Evolutionary conservation across 1,140 invertebrate species (phyloP).

Genomic region (Drosophila biarmipes): DNA sequence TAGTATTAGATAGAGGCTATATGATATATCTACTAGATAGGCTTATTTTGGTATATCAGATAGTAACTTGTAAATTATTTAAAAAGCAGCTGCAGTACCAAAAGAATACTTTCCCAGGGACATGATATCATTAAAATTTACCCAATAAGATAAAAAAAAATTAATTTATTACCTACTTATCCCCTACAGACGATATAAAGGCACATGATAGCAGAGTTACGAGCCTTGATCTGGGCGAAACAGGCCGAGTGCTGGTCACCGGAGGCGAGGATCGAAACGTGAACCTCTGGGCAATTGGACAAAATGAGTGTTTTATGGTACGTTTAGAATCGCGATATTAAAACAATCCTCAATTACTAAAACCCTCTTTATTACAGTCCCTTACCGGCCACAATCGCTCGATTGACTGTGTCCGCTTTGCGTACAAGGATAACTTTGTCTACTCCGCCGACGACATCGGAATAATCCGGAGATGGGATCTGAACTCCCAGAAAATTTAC

Average conservation of each 20-base stretch:
- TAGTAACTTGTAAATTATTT: too few relatives aligned
- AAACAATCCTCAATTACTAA: not conserved
- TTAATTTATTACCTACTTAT: not conserved
- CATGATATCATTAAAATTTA: not conserved
- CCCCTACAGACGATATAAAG: conserved; percentile 91
- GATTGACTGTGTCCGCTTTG: conserved; percentile 97
- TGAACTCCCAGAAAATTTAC: conserved; percentile 96
- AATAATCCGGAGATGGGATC: conserved; percentile 97
- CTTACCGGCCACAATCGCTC: conserved; percentile 96
- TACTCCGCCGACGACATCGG: conserved; percentile 97
- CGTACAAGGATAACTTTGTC: conserved; percentile 96
- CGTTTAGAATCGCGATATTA: conserved; percentile 20
- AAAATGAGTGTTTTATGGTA: conserved; percentile 98
- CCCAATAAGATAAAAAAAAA: not conserved
- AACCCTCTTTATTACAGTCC: conserved; percentile 44
- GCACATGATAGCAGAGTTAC: conserved; percentile 94
- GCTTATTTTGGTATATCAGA: too few relatives aligned
- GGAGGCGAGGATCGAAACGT: conserved; percentile 99
- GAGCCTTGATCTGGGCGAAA: conserved; percentile 94
- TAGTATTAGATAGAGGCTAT: too few relatives aligned
- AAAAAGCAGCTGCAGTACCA: too few relatives aligned
- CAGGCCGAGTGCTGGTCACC: conserved; percentile 96
- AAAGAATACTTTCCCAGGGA: too few relatives aligned
- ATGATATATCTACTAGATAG: too few relatives aligned
- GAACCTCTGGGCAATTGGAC: conserved; percentile 98